Conservation (phyloP, 2,888 invertebrate genomes). For the Bugulina stolonifera region DNA sequence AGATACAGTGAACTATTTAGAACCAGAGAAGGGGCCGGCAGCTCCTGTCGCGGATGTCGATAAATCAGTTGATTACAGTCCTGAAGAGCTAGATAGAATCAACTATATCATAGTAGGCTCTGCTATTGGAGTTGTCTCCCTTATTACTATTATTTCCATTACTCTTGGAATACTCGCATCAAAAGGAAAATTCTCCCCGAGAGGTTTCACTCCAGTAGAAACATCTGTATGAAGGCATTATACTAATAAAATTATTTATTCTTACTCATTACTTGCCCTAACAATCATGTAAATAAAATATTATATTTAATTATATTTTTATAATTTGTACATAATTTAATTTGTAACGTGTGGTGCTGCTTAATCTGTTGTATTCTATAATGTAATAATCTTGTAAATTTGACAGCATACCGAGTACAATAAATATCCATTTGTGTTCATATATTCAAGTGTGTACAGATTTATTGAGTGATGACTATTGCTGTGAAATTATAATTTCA, state of each 20-base stretch:
- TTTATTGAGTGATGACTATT: no score
- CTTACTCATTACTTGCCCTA: neutral
- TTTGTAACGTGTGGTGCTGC: no score
- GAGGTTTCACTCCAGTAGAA: neutral
- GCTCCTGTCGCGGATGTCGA: neutral
- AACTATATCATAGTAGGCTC: conserved; percentile 8
- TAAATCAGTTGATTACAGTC: neutral
- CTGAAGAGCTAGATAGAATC: neutral
- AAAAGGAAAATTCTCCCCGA: neutral
- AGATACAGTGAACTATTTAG: neutral
- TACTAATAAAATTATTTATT: neutral
- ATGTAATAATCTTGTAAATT: no score
- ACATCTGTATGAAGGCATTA: neutral
- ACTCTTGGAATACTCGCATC: conserved; percentile 4
- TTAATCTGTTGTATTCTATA: no score
- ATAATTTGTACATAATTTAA: neutral
- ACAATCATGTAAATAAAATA: neutral
- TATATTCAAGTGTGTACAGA: no score
- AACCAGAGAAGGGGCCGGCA: neutral
- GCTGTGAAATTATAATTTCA: no score
- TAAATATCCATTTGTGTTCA: no score
- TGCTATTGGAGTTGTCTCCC: neutral
- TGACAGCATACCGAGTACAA: no score
- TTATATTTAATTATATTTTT: neutral
- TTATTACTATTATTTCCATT: neutral